A percentile compares a stretch with the other conserved stretches of the same genome.
Evolutionary conservation across 2,888 invertebrate species (phyloP).

Genomic region (Mamestra brassicae): DNA sequence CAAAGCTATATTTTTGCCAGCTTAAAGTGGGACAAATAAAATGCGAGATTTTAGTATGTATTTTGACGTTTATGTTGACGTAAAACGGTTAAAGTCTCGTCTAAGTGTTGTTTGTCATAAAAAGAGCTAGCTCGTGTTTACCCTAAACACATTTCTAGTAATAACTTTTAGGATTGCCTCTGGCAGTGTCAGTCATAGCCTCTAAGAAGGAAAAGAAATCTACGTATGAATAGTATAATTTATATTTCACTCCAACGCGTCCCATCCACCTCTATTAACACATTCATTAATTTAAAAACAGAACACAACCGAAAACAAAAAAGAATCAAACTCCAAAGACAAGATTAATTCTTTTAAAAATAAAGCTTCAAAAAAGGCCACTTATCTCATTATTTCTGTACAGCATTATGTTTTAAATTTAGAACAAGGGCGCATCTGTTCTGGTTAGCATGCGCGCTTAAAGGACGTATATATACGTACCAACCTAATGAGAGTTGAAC

Average conservation of each 20-base stretch:
- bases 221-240: slow-evolving; percentile 20
- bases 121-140: slow-evolving; percentile 7
- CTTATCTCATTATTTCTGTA: slow-evolving; percentile 64
- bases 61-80: slow-evolving; percentile 18
- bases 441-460: slow-evolving; percentile 59
- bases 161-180: background rate
- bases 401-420: slow-evolving; percentile 63
- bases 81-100: slow-evolving; percentile 21
- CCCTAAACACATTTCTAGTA: slow-evolving; percentile 15
- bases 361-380: slow-evolving; percentile 56
- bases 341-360: slow-evolving; percentile 61
- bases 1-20: background rate
- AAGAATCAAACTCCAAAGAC: slow-evolving; percentile 30
- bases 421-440: slow-evolving; percentile 67
- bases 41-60: background rate
- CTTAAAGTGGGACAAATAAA: slow-evolving; percentile 26
- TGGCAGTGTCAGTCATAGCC: background rate
- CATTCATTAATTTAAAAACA: slow-evolving; percentile 60
- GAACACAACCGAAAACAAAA: slow-evolving; percentile 47
- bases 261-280: slow-evolving; percentile 62
- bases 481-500: slow-evolving; percentile 83
- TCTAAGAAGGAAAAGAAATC: background rate
- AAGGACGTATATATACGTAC: slow-evolving; percentile 56
- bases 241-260: slow-evolving; percentile 34
- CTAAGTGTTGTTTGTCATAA: slow-evolving; percentile 16